Conservation (phyloP, 2,113 vertebrate genomes). For the Larimichthys crocea region DNA sequence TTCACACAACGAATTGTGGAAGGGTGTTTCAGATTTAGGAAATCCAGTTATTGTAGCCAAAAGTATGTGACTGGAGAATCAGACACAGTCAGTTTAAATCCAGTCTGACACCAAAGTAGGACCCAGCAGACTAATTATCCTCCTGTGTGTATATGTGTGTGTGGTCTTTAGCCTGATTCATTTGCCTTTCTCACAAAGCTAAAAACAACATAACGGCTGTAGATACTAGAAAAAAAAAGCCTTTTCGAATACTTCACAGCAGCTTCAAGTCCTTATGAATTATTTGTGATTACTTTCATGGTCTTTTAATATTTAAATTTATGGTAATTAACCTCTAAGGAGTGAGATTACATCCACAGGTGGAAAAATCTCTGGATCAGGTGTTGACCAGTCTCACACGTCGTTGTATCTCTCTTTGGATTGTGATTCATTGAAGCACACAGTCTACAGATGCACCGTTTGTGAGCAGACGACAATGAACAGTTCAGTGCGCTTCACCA, state of each 20-base stretch:
- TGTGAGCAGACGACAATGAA: slow-evolving; percentile 16
- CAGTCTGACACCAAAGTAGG: not conserved
- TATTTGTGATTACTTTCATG: slow-evolving; percentile 1
- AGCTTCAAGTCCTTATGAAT: not conserved
- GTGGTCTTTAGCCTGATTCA: slow-evolving; percentile 14
- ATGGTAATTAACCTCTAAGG: slow-evolving; percentile 26
- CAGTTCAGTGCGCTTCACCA: slow-evolving; percentile 3
- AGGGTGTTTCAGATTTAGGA: not conserved
- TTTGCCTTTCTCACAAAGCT: slow-evolving; percentile 1
- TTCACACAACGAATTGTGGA: not conserved
- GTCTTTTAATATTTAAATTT: slow-evolving; percentile 29
- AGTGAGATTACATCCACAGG: slow-evolving; percentile 7
- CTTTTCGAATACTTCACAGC: slow-evolving; percentile 13
- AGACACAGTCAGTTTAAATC: slow-evolving; percentile 22
- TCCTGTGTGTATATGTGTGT: not conserved
- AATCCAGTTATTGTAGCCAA: slow-evolving; percentile 21
- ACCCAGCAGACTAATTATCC: slow-evolving; percentile 16
- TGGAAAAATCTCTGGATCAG: slow-evolving; percentile 15
- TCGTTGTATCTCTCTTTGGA: not conserved
- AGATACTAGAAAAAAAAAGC: not conserved
- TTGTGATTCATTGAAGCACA: not conserved
- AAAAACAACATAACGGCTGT: slow-evolving; percentile 8
- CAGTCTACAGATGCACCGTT: not conserved
- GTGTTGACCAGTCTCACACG: slow-evolving; percentile 20
- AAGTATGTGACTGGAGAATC: slow-evolving; percentile 2